These are phyloP conservation scores for Hylaeus volcanicus DNA, from an alignment of 1,140 invertebrate genomes.

Conservation along the genomic window DNA sequence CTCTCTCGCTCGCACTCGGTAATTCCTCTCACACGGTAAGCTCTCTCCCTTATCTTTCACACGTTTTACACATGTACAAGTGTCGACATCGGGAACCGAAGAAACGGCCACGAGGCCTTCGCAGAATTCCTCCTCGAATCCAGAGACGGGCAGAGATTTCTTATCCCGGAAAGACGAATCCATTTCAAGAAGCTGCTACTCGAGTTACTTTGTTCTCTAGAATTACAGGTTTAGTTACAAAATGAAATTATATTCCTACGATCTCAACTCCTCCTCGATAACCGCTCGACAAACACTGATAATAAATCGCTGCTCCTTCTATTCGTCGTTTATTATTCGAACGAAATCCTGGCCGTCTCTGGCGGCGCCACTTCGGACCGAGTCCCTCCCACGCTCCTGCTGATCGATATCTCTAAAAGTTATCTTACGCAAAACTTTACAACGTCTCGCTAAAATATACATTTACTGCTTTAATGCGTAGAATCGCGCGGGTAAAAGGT, in stretches of 20 bases:
- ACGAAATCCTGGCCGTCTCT: neutral
- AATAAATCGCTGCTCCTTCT: no score
- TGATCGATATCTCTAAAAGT: constrained; percentile 42
- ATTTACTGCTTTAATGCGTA: constrained; percentile 39
- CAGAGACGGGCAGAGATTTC: no score
- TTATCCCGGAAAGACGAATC: no score
- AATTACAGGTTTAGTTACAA: no score
- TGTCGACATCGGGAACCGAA: neutral
- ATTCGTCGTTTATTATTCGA: no score
- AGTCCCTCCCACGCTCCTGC: neutral
- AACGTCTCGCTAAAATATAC: constrained; percentile 54
- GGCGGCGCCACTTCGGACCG: neutral
- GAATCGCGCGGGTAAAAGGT: constrained; percentile 34
- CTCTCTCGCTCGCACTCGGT: neutral
- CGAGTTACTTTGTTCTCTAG: no score
- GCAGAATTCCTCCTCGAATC: no score
- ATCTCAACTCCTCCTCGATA: no score
- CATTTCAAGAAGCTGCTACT: no score
- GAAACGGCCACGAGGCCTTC: neutral
- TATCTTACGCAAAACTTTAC: constrained; percentile 56
- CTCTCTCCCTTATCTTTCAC: constrained; percentile 6
- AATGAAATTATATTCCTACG: no score
- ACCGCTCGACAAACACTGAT: no score
- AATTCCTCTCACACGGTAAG: neutral
- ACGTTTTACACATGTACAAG: constrained; percentile 19